These are phyloP conservation scores for Corbicula japonica DNA, from an alignment of 2,888 invertebrate genomes.

Conservation along the genomic window DNA sequence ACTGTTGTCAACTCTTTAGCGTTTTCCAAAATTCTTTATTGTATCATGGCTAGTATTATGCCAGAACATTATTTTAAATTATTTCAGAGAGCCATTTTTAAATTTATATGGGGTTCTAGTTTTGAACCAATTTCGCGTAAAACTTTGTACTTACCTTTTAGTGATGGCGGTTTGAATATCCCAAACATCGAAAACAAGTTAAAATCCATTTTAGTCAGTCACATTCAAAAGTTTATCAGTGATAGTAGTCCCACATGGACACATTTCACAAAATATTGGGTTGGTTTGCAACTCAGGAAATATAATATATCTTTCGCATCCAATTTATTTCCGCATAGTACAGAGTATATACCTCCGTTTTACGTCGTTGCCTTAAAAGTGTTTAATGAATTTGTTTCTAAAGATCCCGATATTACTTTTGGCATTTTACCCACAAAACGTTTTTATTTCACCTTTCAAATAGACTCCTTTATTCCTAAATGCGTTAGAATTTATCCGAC, in stretches of 20 bases:
- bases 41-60: constrained; percentile 22
- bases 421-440: no score
- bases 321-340: no score
- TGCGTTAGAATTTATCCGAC: no score
- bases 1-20: constrained; percentile 42
- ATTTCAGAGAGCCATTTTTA: constrained; percentile 34
- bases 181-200: constrained; percentile 27
- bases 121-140: constrained; percentile 23
- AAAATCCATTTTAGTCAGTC: constrained; percentile 27
- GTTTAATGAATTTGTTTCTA: no score
- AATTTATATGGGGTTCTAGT: constrained; percentile 42
- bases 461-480: no score
- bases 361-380: no score
- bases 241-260: constrained; percentile 30
- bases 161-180: constrained; percentile 43
- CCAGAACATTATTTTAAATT: constrained; percentile 31
- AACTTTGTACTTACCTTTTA: constrained; percentile 12
- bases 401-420: no score
- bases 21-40: constrained; percentile 42
- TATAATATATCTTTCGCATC: no score
- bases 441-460: no score
- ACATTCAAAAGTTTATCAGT: constrained; percentile 41
- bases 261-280: constrained; percentile 44
- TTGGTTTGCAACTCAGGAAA: constrained; percentile 21
- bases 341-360: no score